These are phyloP conservation scores for Calliphora vicina DNA, from an alignment of 1,140 invertebrate species.

Conservation along the genomic window DNA sequence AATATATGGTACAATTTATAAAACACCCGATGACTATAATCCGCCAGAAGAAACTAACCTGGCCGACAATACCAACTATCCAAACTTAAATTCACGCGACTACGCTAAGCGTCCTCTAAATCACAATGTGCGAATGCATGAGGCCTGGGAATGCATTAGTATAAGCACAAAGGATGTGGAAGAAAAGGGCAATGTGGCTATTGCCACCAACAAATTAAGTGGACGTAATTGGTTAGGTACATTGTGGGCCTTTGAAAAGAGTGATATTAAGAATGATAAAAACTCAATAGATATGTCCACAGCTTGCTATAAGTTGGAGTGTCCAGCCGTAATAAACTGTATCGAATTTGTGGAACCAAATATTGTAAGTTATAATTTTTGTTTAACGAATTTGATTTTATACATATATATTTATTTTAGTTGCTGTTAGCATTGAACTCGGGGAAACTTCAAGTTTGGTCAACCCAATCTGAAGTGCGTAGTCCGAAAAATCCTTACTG, in stretches of 20 bases:
- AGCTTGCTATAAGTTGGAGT: conserved; percentile 36
- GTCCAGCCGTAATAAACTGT: conserved; percentile 33
- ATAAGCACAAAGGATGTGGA: background rate
- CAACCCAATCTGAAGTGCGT: conserved; percentile 39
- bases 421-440: conserved; percentile 31
- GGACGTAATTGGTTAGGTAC: conserved; percentile 37
- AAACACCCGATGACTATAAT: conserved; percentile 37
- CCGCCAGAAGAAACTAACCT: conserved; percentile 31
- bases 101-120: conserved; percentile 39
- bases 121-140: conserved; percentile 37
- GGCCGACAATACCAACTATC: conserved; percentile 37
- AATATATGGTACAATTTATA: conserved; percentile 35
- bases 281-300: background rate
- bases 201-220: conserved; percentile 37
- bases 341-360: conserved; percentile 36
- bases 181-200: background rate
- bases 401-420: conserved; percentile 21
- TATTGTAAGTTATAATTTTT: conserved; percentile 36
- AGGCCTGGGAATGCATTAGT: conserved; percentile 37
- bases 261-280: background rate
- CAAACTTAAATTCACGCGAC: conserved; percentile 42
- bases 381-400: background rate
- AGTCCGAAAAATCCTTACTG: conserved; percentile 39
- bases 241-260: conserved; percentile 38
- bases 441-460: conserved; percentile 39